Evolutionary conservation across 2,797 vertebrate genomes (phyloP), one percentile per base, ranked within the genome.

Genomic region (Sebastes hubbsi): DNA sequence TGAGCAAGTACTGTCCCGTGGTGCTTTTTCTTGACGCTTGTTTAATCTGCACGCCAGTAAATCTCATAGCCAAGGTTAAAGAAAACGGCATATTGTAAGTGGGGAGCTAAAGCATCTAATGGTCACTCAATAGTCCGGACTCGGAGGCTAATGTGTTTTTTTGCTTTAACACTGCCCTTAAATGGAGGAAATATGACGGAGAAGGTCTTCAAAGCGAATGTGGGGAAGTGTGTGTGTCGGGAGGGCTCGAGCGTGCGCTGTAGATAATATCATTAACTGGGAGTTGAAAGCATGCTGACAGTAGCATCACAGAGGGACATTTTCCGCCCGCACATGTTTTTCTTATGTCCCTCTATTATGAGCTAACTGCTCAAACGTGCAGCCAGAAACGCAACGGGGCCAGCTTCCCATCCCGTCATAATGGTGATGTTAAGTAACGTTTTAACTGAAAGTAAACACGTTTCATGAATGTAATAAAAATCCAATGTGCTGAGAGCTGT

Each of bases 391-490:
- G 78, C 68, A 82, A 91, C 84, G 30, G 65, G 85, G 88, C 86
- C 90, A 78, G 80, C 89, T 87, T 46, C 42, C 86, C 87, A 83
- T 85, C 80, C 64, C 64, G 25, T 85, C 86, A 89, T 94, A 92
- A 94, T 90, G 87, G 88, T 77, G 85, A 93, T 92, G 90, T 92
- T 93, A 92, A 92, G 91, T 93, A 91, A 94, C 90, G 91, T 90
- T 92, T 93, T 94, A 93, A 91, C 87, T 82, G 89, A 91, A 92
- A 92, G 90, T 93, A 92, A 94, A 94, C 92, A 91, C 89, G 79
- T 90, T 93, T 94, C 91, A 90, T 87, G 90, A 92, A 93, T 77
- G 94, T 84, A 91, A 94, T 95, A 95, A 94, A 94, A 93, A 88
- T 88, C 85, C 90, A 92, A 94, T 92, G 92, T 91, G 93, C 92